phyloP scores from a whole-genome alignment of 2,888 invertebrate genomes.

The Minunthozetes semirufus region DNA sequence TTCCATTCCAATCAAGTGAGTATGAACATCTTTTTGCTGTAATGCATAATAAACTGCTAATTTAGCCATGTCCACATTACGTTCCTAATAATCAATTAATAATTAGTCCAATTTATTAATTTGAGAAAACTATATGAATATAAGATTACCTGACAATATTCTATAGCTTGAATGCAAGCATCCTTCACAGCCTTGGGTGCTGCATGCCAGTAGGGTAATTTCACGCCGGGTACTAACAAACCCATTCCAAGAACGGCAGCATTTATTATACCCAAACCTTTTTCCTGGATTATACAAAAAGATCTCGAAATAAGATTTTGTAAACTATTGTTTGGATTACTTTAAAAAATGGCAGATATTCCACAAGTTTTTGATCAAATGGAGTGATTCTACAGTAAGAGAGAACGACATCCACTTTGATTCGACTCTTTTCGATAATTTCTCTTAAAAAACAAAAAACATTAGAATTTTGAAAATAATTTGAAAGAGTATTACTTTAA shows the following conservation, averaged over 20 bases:
- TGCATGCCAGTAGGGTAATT: constrained; percentile 63
- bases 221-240: constrained; percentile 63
- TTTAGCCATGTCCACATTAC: constrained; percentile 46
- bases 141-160: constrained; percentile 42
- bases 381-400: constrained; percentile 73
- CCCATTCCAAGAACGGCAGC: constrained; percentile 77
- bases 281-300: constrained; percentile 52
- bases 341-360: constrained; percentile 68
- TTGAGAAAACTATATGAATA: constrained; percentile 33
- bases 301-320: no score
- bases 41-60: constrained; percentile 46
- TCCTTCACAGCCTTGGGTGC: constrained; percentile 60
- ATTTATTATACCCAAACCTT: constrained; percentile 71
- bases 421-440: constrained; percentile 58
- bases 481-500: constrained; percentile 57
- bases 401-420: constrained; percentile 64
- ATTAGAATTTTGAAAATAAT: constrained; percentile 21
- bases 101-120: constrained; percentile 6
- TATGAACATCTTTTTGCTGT: constrained; percentile 57
- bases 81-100: constrained; percentile 42
- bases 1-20: constrained; percentile 70
- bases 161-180: constrained; percentile 58
- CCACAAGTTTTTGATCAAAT: constrained; percentile 66
- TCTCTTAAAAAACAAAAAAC: constrained; percentile 43
- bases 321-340: constrained; percentile 50